Evolutionary conservation across 2,888 invertebrate species (phyloP), one percentile per base, ranked within the genome.

Genomic region (Autographa gamma): DNA sequence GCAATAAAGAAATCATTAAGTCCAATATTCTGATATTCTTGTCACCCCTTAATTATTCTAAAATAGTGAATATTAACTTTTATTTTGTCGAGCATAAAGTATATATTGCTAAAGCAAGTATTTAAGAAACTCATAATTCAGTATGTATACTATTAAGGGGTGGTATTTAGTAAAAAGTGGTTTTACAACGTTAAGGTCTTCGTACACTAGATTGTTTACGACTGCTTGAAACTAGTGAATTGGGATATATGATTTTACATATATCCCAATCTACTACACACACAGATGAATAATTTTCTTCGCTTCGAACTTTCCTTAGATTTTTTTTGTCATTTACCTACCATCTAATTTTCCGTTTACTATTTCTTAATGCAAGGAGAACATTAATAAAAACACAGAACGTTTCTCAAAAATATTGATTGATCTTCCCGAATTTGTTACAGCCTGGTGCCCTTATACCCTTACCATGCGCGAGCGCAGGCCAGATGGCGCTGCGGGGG

Each of bases 401-500:
- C 3, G 25, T 25, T 25, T 25, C 25, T 25, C 25, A 25, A 25
- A 25, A 25, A 25, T 25, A 25, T 25, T 41, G 18, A 25, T 64
- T 25, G 34, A 70, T 9, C 61, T 43, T 65, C 65, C 66, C 8
- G 13, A 60, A n/a, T 63, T 34, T 48, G 81, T 79, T 79, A 70
- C 82, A 76, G 63, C 74, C 32, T 60, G 73, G 63, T 76, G 82
- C 59, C 38, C 62, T 64, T 19, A 66, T 61, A 73, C 75, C 83
- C 67, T 77, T 66, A 63, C 14, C 31, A 81, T 86, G 86, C 90
- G 91, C 90, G 83, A 81, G 90, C 92, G 93, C 90, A 86, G 88
- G 83, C 92, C 95, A 95, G 93, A 94, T 94, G 95, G 90, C 88
- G 85, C 68, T 80, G 73, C 25, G 87, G 85, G 93, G 93, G 92